Percentiles rank a stretch among this genome's conserved stretches.
Conservation (phyloP, 2,888 invertebrate species). For the Actias luna region DNA sequence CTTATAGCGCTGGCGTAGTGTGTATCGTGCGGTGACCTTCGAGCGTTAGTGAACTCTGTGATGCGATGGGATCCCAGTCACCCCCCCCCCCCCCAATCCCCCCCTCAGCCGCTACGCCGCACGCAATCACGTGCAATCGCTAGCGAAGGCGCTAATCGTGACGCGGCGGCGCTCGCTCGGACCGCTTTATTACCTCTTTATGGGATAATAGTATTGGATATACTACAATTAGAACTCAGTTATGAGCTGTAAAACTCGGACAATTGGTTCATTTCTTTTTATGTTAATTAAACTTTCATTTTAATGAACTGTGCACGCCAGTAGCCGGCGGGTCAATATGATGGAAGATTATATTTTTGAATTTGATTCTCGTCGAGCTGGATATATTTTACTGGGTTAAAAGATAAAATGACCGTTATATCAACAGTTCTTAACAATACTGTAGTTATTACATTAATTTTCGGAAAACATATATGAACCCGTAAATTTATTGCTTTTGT, state of each 20-base stretch:
- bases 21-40: no score
- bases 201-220: background rate
- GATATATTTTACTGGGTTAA: no score
- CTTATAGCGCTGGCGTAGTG: no score
- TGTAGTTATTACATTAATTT: no score
- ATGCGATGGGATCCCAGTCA: background rate
- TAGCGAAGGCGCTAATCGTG: background rate
- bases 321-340: no score
- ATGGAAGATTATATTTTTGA: no score
- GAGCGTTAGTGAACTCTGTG: no score
- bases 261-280: conserved; percentile 1
- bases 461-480: no score
- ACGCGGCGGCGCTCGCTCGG: background rate
- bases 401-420: no score
- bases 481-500: no score
- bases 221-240: conserved; percentile 2
- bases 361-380: no score
- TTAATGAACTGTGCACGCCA: background rate
- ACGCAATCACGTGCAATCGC: background rate
- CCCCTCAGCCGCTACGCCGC: background rate
- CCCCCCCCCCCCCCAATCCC: background rate
- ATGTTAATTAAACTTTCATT: background rate
- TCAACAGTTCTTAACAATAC: no score
- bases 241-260: conserved; percentile 1
- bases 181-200: background rate